Conservation (phyloP, 2,113 vertebrate species). For the Callipepla californica region DNA sequence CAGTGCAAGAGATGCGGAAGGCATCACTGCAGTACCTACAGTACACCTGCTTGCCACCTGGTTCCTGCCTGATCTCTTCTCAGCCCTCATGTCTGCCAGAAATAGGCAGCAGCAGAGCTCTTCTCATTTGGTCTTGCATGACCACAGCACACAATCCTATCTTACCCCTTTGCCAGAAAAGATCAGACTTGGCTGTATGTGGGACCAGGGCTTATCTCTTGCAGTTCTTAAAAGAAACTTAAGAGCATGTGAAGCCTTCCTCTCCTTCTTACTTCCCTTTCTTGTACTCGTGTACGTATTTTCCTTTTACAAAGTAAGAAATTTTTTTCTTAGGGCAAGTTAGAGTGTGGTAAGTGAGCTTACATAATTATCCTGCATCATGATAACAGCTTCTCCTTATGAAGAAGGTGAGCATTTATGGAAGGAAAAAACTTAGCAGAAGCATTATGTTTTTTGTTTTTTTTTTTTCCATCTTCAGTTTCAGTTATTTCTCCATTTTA, state of each 20-base stretch:
- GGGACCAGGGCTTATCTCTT: neutral
- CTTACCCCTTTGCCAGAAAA: neutral
- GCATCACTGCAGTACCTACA: fast-evolving
- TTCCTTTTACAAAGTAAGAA: neutral
- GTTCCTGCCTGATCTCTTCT: neutral
- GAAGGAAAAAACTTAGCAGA: neutral
- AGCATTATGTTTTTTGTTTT: neutral
- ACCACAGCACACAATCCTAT: neutral
- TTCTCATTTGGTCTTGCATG: neutral
- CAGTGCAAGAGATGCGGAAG: neutral
- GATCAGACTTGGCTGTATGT: neutral
- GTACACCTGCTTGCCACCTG: neutral
- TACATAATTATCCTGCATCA: neutral
- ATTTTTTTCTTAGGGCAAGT: neutral
- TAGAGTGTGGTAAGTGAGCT: neutral
- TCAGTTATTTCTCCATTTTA: neutral
- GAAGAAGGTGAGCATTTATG: neutral
- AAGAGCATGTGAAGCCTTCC: neutral
- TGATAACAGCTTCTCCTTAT: neutral
- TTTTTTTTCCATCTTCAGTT: neutral
- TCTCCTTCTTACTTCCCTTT: neutral
- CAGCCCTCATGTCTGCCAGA: fast-evolving
- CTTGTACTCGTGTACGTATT: neutral
- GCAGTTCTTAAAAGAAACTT: neutral
- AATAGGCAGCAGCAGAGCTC: neutral